Evolutionary conservation across 2,888 invertebrate species (phyloP).

Genomic region (Melanostoma scalare): DNA sequence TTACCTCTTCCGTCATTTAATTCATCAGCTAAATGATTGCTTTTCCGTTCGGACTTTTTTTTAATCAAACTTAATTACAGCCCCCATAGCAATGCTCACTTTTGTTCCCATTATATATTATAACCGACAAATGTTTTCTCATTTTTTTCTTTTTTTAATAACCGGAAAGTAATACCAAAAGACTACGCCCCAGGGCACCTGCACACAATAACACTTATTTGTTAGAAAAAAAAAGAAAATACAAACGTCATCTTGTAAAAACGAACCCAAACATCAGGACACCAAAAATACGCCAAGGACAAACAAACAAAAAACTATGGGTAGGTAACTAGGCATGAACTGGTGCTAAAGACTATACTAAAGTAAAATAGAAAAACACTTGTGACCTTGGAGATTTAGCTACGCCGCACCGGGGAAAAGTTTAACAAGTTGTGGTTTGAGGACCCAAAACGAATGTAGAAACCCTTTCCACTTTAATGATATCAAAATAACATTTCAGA

Average conservation of each 20-base stretch:
- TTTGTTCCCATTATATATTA: no score
- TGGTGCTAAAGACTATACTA: slow-evolving; percentile 17
- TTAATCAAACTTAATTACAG: no score
- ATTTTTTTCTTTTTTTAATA: no score
- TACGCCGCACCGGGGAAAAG: slow-evolving; percentile 8
- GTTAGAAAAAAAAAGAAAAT: neutral
- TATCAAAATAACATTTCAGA: slow-evolving; percentile 52
- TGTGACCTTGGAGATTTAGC: slow-evolving; percentile 39
- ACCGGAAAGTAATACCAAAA: neutral
- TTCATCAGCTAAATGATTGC: no score
- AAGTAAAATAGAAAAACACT: slow-evolving; percentile 12
- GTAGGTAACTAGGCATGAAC: neutral
- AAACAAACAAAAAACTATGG: slow-evolving; percentile 30
- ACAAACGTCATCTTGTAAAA: neutral
- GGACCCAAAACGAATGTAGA: neutral
- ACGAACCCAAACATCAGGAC: neutral
- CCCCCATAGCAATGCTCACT: no score
- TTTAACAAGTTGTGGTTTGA: slow-evolving; percentile 20
- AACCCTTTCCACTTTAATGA: slow-evolving; percentile 24
- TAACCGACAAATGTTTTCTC: no score
- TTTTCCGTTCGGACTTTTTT: no score
- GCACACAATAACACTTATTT: slow-evolving; percentile 1
- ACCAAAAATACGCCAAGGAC: slow-evolving; percentile 36
- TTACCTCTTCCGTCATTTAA: no score
- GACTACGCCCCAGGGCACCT: slow-evolving; percentile 1